These are phyloP conservation scores for Petrocephalus zakoni DNA, from an alignment of 2,113 vertebrate species.

Conservation along the genomic window DNA sequence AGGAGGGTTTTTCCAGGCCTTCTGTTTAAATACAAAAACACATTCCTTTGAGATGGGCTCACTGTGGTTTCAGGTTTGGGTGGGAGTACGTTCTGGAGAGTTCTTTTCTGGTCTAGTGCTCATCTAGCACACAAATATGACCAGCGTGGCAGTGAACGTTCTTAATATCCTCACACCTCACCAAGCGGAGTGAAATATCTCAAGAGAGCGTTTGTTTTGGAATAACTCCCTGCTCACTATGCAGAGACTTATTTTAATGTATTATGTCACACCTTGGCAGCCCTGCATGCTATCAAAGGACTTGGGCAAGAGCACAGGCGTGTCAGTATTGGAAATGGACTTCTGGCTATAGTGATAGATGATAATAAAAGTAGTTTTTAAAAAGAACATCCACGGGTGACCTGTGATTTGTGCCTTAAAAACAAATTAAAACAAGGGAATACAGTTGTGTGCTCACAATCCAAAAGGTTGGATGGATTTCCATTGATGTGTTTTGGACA, in stretches of 20 bases:
- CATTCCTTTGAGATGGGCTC: slow-evolving; percentile 6
- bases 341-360: background rate
- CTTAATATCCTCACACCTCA: background rate
- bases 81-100: background rate
- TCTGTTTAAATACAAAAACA: background rate
- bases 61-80: slow-evolving; percentile 10
- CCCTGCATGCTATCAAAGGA: background rate
- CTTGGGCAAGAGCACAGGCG: background rate
- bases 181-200: background rate
- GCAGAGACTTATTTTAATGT: background rate
- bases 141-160: background rate
- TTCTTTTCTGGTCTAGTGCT: background rate
- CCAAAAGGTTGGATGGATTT: background rate
- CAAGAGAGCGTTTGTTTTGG: background rate
- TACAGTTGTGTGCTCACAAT: background rate
- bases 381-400: background rate
- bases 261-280: background rate
- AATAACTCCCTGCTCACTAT: background rate
- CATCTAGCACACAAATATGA: background rate
- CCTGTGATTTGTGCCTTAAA: background rate
- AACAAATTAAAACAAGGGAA: background rate
- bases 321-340: background rate
- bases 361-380: background rate
- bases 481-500: background rate
- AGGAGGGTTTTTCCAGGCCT: background rate